Evolutionary conservation across 1,140 invertebrate genomes (phyloP).

Genomic region (Chionoecetes opilio): DNA sequence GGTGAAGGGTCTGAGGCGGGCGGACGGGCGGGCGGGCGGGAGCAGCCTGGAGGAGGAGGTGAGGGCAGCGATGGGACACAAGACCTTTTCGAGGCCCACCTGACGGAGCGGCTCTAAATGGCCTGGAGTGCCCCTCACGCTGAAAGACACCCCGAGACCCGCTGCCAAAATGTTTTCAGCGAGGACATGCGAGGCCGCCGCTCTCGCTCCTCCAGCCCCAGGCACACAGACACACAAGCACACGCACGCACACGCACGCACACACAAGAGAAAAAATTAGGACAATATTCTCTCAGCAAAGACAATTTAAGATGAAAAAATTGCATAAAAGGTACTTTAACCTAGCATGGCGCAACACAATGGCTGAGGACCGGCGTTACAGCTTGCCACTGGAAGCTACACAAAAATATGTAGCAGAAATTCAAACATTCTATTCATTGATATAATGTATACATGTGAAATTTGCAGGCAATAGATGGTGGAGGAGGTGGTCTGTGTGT

Average conservation of each 20-base stretch:
- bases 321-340: conserved; percentile 30
- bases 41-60: conserved; percentile 42
- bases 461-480: conserved; percentile 8
- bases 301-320: conserved; percentile 31
- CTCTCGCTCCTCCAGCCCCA: not conserved
- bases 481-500: not conserved
- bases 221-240: conserved; percentile 33
- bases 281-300: conserved; percentile 29
- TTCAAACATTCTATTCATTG: conserved; percentile 12
- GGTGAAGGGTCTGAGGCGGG: conserved; percentile 51
- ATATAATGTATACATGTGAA: conserved; percentile 31
- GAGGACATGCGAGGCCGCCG: not conserved
- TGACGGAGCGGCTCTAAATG: conserved; percentile 66
- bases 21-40: conserved; percentile 46
- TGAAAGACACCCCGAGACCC: conserved; percentile 32
- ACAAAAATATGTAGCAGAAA: not conserved
- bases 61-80: conserved; percentile 23
- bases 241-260: conserved; percentile 20
- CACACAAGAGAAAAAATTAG: not conserved
- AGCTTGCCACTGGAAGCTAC: not conserved
- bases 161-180: conserved; percentile 36
- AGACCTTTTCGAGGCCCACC: conserved; percentile 48
- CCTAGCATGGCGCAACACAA: not conserved
- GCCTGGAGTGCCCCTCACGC: conserved; percentile 42
- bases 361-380: not conserved